A percentile compares a stretch with the other conserved stretches of the same genome.
phyloP scores from a whole-genome alignment of 1,140 invertebrate species.

The Drosophila athabasca region DNA sequence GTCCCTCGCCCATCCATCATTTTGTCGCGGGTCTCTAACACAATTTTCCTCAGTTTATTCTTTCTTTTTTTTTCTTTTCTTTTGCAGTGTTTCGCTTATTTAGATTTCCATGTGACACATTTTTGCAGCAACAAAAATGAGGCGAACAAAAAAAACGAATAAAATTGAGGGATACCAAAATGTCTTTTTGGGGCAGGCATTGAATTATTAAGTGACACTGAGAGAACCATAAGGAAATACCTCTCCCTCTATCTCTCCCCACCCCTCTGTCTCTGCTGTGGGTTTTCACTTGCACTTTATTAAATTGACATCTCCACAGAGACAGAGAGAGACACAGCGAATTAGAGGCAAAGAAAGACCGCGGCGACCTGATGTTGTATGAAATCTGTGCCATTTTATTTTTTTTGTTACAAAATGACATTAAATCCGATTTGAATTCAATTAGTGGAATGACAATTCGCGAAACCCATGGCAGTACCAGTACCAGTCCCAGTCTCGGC shows the following conservation, averaged over 20 bases:
- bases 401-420: slow-evolving; percentile 30
- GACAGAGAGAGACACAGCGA: slow-evolving; percentile 17
- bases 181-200: slow-evolving; percentile 35
- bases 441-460: slow-evolving; percentile 40
- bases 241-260: too few species aligned
- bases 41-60: slow-evolving; percentile 68
- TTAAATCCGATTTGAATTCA: slow-evolving; percentile 70
- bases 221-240: slow-evolving; percentile 31
- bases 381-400: slow-evolving; percentile 44
- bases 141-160: slow-evolving; percentile 30
- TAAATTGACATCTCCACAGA: slow-evolving; percentile 51
- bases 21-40: slow-evolving; percentile 62
- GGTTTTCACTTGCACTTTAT: slow-evolving; percentile 62
- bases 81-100: slow-evolving; percentile 34
- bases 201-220: slow-evolving; percentile 77
- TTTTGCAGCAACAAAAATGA: slow-evolving; percentile 46
- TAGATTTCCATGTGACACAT: slow-evolving; percentile 61
- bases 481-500: too few species aligned
- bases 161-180: slow-evolving; percentile 32
- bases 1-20: slow-evolving; percentile 57
- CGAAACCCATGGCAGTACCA: neutral
- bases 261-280: too few species aligned
- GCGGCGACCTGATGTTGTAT: neutral
- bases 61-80: neutral
- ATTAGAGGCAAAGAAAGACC: slow-evolving; percentile 6